A percentile compares a stretch with the other conserved stretches of the same genome.
Evolutionary conservation across 2,888 invertebrate species (phyloP).

Genomic region (Drosophila anceps): DNA sequence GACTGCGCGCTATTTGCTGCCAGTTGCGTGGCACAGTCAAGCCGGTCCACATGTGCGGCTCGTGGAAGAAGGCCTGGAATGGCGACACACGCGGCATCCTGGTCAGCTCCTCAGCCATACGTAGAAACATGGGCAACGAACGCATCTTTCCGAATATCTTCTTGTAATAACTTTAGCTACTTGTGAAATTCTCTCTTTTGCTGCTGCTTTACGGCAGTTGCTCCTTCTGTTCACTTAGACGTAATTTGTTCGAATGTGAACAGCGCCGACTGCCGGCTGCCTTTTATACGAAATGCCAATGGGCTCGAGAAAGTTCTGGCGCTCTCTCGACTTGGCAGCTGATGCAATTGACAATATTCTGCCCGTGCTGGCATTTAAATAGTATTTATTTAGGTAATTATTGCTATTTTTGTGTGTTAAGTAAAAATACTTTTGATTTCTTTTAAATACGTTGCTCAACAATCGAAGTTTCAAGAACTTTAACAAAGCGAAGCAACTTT

Average conservation of each 20-base stretch:
- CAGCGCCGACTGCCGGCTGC: slow-evolving; percentile 5
- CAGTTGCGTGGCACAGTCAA: slow-evolving; percentile 53
- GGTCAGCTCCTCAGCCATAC: slow-evolving; percentile 75
- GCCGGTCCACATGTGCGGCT: slow-evolving; percentile 50
- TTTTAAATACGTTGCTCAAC: neutral
- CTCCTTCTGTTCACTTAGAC: slow-evolving; percentile 29
- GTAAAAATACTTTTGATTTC: neutral
- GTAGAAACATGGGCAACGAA: slow-evolving; percentile 76
- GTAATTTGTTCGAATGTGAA: slow-evolving; percentile 38
- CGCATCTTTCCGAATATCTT: slow-evolving; percentile 68
- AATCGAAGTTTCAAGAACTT: slow-evolving; percentile 26
- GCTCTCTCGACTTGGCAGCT: slow-evolving; percentile 49
- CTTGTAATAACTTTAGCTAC: slow-evolving; percentile 12
- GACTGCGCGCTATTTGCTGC: slow-evolving; percentile 61
- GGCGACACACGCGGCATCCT: slow-evolving; percentile 58
- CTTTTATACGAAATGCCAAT: slow-evolving; percentile 55
- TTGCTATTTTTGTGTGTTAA: neutral
- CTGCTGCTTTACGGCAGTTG: slow-evolving; percentile 7
- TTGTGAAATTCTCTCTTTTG: slow-evolving; percentile 37
- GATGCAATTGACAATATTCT: slow-evolving; percentile 54
- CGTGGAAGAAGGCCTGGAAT: slow-evolving; percentile 57
- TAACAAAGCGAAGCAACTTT: neutral
- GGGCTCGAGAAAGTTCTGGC: slow-evolving; percentile 45
- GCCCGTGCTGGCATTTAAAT: slow-evolving; percentile 24
- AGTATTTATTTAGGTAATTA: neutral